These are phyloP conservation scores for Nibea albiflora DNA, from an alignment of 2,113 vertebrate species.

Conservation along the genomic window DNA sequence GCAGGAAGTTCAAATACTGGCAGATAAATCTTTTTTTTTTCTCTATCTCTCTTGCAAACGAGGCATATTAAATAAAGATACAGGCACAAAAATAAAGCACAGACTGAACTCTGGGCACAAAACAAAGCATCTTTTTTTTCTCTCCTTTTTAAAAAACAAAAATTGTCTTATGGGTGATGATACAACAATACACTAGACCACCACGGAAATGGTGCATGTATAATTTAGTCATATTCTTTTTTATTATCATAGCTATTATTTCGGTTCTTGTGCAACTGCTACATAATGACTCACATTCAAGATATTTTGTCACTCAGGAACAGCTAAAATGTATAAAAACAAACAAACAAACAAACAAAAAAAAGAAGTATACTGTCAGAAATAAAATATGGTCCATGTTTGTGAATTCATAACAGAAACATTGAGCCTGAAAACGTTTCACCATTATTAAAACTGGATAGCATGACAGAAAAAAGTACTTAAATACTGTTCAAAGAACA, in stretches of 20 bases:
- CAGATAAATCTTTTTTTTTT: constrained; percentile 40
- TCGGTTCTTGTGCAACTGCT: constrained; percentile 99
- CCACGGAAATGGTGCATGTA: constrained; percentile 80
- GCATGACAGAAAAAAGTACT: constrained; percentile 93
- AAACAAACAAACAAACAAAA: constrained; percentile 60
- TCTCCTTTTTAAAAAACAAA: constrained; percentile 31
- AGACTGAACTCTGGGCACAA: constrained; percentile 50
- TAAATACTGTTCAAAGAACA: constrained; percentile 90
- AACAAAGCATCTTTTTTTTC: constrained; percentile 43
- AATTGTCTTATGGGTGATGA: constrained; percentile 59
- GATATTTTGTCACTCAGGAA: constrained; percentile 94
- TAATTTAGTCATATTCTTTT: constrained; percentile 90
- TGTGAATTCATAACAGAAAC: constrained; percentile 89
- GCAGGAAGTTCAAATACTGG: constrained; percentile 61
- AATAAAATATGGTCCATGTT: constrained; percentile 91
- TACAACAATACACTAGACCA: constrained; percentile 83
- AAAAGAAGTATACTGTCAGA: constrained; percentile 77
- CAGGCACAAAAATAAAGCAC: constrained; percentile 68
- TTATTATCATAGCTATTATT: constrained; percentile 87
- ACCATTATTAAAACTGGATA: constrained; percentile 95
- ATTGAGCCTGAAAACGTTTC: constrained; percentile 84
- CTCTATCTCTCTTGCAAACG: constrained; percentile 53
- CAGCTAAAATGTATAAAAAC: constrained; percentile 90
- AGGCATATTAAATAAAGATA: constrained; percentile 66
- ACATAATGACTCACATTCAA: constrained; percentile 99